Base-by-base conservation (phyloP, 2,797 vertebrate species). In the Hemibagrus guttatus region DNA sequence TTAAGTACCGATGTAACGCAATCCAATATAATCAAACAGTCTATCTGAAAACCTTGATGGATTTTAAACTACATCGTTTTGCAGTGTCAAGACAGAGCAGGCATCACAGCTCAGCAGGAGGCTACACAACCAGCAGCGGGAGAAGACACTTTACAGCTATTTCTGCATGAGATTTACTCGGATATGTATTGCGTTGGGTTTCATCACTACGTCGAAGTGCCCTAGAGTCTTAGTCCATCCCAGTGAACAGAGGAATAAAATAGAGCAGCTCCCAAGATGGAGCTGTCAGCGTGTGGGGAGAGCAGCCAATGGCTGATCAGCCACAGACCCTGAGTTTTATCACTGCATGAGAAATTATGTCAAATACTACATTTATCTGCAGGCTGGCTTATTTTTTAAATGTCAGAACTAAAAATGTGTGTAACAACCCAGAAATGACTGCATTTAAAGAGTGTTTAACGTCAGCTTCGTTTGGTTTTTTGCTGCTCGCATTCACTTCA, bases 241-340 rank as follows among this genome's bases (percentile, higher is more conserved):
- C 91, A 88, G 91, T 92, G 92, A 91, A 92, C 74, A n/a, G 75
- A 56, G 81, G 86, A 93, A 84, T 87, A 84, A 89, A 90, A 90
- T 91, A 89, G 91, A 91, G 87, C 89, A 90, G 88, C 83, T 89
- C 88, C 88, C 88, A 56, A 71, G 88, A 88, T 84, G 84, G 87
- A 88, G 49, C 85, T 81, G 85, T 21, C 81, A 68, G 61, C 2
- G 76, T 75, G 46, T 63, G 63, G 14, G 56, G 72, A 72, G 88
- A 84, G 63, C 71, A 80, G 87, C 88, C 86, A 81, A 82, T 64
- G 78, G 89, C 83, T 85, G 87, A 91, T 87, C 87, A 91, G 88
- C 72, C 84, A 85, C 54, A 87, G 90, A 89, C 79, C 89, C 86
- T 69, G 52, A 58, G 86, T 81, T 84, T 89, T 88, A 88, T 85